Percentiles rank a stretch among this genome's conserved stretches.
phyloP scores from a whole-genome alignment of 2,888 invertebrate species.

The Cryptocheilus praepositus region DNA sequence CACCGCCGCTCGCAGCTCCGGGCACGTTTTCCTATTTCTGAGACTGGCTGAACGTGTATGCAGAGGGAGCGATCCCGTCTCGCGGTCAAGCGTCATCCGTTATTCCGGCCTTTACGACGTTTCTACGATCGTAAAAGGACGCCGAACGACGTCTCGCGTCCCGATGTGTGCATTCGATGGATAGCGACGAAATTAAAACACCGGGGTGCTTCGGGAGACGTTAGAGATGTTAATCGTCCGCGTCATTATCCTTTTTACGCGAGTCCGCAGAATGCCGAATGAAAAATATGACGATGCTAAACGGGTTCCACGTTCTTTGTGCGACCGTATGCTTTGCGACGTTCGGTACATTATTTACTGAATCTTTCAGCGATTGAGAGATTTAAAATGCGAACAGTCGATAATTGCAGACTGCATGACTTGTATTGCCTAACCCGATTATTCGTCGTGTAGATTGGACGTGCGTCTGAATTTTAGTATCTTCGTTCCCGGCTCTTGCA shows the following conservation, averaged over 20 bases:
- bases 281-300: too few species aligned
- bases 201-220: slow-evolving; percentile 1
- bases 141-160: slow-evolving; percentile 28
- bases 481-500: too few species aligned
- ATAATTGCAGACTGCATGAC: too few species aligned
- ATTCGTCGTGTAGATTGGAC: slow-evolving; percentile 3
- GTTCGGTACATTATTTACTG: too few species aligned
- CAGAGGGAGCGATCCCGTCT: slow-evolving; percentile 19
- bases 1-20: background rate
- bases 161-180: slow-evolving; percentile 15
- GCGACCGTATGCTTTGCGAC: too few species aligned
- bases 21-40: background rate
- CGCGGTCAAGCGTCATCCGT: slow-evolving; percentile 57
- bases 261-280: background rate
- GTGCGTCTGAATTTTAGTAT: background rate
- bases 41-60: slow-evolving; percentile 7
- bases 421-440: background rate
- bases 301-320: too few species aligned
- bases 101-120: slow-evolving; percentile 59
- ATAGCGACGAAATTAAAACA: slow-evolving; percentile 2
- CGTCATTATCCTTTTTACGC: slow-evolving; percentile 6
- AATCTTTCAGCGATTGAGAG: too few species aligned
- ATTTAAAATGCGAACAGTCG: too few species aligned
- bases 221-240: slow-evolving; percentile 16
- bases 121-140: slow-evolving; percentile 57